These are phyloP conservation scores for Hofmannophila pseudospretella DNA, from an alignment of 2,888 invertebrate genomes.

Conservation along the genomic window DNA sequence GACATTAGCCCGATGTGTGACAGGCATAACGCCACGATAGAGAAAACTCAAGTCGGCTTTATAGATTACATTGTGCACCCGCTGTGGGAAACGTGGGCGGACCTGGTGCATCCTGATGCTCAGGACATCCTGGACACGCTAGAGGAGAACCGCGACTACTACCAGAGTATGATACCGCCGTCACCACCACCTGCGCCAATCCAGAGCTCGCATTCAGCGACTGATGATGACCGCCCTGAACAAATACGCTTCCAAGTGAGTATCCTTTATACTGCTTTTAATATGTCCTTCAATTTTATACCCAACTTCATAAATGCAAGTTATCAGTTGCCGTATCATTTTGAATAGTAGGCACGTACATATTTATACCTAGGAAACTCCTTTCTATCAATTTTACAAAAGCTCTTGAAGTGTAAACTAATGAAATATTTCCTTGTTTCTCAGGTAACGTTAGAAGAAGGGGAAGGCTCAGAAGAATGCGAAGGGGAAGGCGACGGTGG, in stretches of 20 bases:
- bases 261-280: too few species aligned
- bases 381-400: background rate
- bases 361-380: background rate
- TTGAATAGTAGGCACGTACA: too few species aligned
- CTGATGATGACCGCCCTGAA: conserved; percentile 80
- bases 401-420: background rate
- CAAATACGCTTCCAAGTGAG: conserved; percentile 85
- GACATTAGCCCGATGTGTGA: conserved; percentile 99
- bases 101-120: conserved; percentile 98
- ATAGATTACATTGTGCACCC: conserved; percentile 99
- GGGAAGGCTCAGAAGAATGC: conserved; percentile 82
- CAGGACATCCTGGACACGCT: conserved; percentile 98
- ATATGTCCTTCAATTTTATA: too few species aligned
- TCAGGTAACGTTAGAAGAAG: conserved; percentile 92
- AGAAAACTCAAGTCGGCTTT: conserved; percentile 99
- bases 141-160: conserved; percentile 99
- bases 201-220: conserved; percentile 72
- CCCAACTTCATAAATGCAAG: too few species aligned
- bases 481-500: conserved; percentile 79
- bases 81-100: conserved; percentile 99
- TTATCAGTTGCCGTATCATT: too few species aligned
- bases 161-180: conserved; percentile 95
- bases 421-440: conserved; percentile 15
- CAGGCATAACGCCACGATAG: conserved; percentile 96
- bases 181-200: conserved; percentile 85